A percentile compares a stretch with the other conserved stretches of the same genome.
phyloP scores from a whole-genome alignment of 2,888 invertebrate genomes.

The Conops quadrifasciatus region DNA sequence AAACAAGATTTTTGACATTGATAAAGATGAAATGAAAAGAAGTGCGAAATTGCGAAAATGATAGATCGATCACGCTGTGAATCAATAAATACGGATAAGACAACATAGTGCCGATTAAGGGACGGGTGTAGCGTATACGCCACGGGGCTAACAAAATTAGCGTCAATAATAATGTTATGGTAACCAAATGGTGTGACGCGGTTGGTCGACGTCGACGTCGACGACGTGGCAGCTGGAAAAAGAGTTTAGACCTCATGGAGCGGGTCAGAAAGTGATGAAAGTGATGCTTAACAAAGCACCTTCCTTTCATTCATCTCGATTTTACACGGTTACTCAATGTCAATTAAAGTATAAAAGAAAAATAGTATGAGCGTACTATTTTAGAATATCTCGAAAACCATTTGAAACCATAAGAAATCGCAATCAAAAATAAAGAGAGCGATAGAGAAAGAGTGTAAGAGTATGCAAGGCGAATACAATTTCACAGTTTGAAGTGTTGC shows the following conservation, averaged over 20 bases:
- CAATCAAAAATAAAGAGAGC: neutral
- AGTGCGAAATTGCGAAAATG: constrained; percentile 51
- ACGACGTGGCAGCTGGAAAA: too few species aligned
- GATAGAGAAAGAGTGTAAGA: neutral
- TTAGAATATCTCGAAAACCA: too few species aligned
- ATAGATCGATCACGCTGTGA: constrained; percentile 54
- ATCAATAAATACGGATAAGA: constrained; percentile 55
- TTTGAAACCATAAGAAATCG: neutral
- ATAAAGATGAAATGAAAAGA: constrained; percentile 48
- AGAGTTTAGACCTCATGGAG: too few species aligned
- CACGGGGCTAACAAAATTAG: constrained; percentile 39
- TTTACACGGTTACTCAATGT: neutral
- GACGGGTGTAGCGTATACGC: constrained; percentile 45
- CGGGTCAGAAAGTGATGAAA: too few species aligned
- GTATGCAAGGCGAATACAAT: constrained; percentile 2
- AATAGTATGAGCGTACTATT: too few species aligned
- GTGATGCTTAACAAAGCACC: too few species aligned
- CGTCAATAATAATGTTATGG: constrained; percentile 1
- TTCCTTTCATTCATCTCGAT: neutral
- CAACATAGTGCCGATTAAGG: too few species aligned
- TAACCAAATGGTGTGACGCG: neutral
- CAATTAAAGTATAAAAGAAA: too few species aligned
- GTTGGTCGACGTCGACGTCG: neutral
- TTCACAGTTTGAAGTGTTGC: constrained; percentile 18
- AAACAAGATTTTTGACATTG: constrained; percentile 45